Evolutionary conservation across 2,888 invertebrate species (phyloP).

Genomic region (Euclidia mi): DNA sequence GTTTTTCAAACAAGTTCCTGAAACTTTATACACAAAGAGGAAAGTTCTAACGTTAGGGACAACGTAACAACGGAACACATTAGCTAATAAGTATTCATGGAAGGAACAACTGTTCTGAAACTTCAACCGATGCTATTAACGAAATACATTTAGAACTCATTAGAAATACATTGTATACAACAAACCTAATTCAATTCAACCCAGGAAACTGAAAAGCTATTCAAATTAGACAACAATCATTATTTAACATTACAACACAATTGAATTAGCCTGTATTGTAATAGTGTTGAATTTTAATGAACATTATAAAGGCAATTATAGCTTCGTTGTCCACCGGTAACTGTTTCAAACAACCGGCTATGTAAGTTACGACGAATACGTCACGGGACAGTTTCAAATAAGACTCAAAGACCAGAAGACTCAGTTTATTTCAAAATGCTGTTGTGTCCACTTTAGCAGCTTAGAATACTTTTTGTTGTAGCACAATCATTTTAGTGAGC

Average conservation of each 20-base stretch:
- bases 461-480: background rate
- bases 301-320: slow-evolving; percentile 24
- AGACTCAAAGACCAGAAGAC: no score
- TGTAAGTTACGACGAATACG: slow-evolving; percentile 4
- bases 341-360: slow-evolving; percentile 7
- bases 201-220: no score
- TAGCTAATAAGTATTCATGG: background rate
- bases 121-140: no score
- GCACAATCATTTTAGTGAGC: background rate
- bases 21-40: slow-evolving; percentile 1
- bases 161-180: no score
- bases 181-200: no score
- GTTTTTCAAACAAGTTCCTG: background rate
- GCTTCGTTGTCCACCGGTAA: slow-evolving; percentile 9
- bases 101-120: no score
- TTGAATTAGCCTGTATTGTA: slow-evolving; percentile 23
- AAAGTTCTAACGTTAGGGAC: background rate
- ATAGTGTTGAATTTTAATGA: slow-evolving; percentile 23
- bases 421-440: background rate
- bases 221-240: no score
- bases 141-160: no score
- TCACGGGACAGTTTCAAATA: slow-evolving; percentile 1
- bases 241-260: slow-evolving; percentile 16
- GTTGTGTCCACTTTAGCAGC: background rate
- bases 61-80: no score